phyloP scores from a whole-genome alignment of 2,888 invertebrate genomes.

The Brachycybe producta region DNA sequence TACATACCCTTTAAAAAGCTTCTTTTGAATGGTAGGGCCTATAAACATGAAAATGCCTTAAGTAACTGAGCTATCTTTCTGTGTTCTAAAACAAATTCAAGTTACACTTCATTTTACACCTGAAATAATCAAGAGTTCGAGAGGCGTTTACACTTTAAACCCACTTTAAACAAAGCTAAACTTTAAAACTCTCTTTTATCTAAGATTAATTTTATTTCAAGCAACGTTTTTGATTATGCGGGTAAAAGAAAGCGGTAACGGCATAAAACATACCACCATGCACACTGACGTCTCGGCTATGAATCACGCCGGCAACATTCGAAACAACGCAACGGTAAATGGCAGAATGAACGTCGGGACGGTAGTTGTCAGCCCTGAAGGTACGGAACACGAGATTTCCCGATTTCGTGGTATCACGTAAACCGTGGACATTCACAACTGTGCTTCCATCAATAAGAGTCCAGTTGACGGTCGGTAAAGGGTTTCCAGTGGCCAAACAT shows the following conservation, averaged over 20 bases:
- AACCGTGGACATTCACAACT: not conserved
- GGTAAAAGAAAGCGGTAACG: not conserved
- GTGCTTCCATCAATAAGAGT: constrained; percentile 2
- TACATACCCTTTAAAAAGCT: no score
- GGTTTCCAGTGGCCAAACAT: constrained; percentile 4
- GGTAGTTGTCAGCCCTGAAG: constrained; percentile 8
- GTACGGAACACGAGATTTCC: constrained; percentile 1
- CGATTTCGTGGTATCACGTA: not conserved
- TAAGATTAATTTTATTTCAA: not conserved
- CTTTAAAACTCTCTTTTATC: no score
- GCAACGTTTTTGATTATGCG: no score
- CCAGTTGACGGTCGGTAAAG: constrained; percentile 9
- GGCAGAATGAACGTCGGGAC: constrained; percentile 10
- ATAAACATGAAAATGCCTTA: no score
- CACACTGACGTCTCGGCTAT: constrained; percentile 8
- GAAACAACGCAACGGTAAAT: constrained; percentile 7
- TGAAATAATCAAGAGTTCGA: no score
- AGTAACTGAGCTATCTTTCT: no score
- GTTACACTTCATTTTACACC: no score
- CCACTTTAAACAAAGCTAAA: no score
- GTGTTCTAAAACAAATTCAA: no score
- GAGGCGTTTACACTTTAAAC: no score
- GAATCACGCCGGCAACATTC: constrained; percentile 7
- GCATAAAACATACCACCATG: constrained; percentile 2
- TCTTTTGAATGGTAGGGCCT: no score